These are phyloP conservation scores for Onchidella celtica DNA, from an alignment of 2,888 invertebrate genomes.

Conservation along the genomic window DNA sequence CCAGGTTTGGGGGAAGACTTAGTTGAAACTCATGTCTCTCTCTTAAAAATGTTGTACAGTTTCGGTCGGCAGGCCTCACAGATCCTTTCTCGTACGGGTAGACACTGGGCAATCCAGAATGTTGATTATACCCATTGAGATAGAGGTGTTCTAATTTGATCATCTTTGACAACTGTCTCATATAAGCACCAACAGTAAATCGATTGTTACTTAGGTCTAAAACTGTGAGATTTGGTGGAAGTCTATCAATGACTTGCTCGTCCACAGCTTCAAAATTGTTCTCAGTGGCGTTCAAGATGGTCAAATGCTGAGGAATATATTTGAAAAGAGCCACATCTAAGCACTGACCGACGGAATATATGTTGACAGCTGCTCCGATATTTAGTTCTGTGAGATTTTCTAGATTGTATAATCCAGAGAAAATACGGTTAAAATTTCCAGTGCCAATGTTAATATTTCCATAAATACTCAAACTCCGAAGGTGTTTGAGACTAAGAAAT, in stretches of 20 bases:
- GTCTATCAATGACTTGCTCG: not conserved
- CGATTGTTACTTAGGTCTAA: conserved; percentile 37
- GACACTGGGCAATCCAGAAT: no score
- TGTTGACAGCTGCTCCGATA: conserved; percentile 37
- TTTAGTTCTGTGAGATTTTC: conserved; percentile 18
- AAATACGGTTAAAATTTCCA: conserved; percentile 24
- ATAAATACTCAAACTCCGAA: conserved; percentile 33
- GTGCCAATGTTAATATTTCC: conserved; percentile 45
- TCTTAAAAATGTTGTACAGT: no score
- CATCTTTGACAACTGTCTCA: conserved; percentile 30
- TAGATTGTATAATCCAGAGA: conserved; percentile 35
- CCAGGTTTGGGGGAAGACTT: not conserved
- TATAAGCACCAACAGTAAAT: conserved; percentile 44
- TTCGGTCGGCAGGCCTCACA: no score
- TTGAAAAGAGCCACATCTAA: conserved; percentile 13
- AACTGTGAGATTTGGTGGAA: conserved; percentile 34
- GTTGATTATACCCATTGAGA: no score
- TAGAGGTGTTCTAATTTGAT: no score
- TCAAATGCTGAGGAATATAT: conserved; percentile 37
- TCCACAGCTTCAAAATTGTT: conserved; percentile 40
- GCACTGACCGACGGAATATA: conserved; percentile 33
- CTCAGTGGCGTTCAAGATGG: conserved; percentile 25
- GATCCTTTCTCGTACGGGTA: no score
- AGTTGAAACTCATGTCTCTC: no score
- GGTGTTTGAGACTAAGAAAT: conserved; percentile 28